Base-by-base conservation (phyloP, 1,140 invertebrate genomes). In the Nebria ingens region DNA sequence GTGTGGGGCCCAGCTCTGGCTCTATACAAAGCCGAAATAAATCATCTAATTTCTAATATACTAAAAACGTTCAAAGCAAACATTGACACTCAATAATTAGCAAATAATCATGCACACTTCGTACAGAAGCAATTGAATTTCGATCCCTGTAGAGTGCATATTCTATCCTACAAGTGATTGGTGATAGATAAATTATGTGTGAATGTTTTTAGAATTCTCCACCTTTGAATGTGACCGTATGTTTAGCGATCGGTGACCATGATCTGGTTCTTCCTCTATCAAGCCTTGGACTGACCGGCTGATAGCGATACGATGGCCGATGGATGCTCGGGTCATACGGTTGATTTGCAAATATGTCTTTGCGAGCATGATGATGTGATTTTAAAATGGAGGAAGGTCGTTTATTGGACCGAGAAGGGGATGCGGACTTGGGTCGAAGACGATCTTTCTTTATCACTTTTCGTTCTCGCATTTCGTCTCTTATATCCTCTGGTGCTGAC, bases 221-320 rank as follows among this genome's bases (percentile, higher is more conserved):
- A 87, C 85, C 84, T 87, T 87, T 80, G 65, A 87, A 88, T 61
- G 80, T 85, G 67, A 87, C 85, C 55, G 81, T 82, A 61, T 84
- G 80, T 68, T 77, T 73, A 54, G 77, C 75, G 68, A 70, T 67
- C 12, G 73, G 71, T 58, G 69, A 76, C 72, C 69, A 73, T 60
- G 65, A 68, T 58, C 68, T 63, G 67, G 71, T 56, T 71, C 79
- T 61, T 61, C 62, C 62, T 57, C 60, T 59, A 20, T 64, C 58
- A 54, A 54, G 65, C 12, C 51, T 59, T 22, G 60, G 59, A 55
- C 15, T 58, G 49, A 25, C 53, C 12, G 87, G 87, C 61, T 87
- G 83, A 65, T 91, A 91, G 21, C 88, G 81, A 61, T 80, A 85
- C 57, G 79, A 80, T 12, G 87, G 87, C 20, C 80, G 77, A 68